Evolutionary conservation across 2,113 vertebrate genomes (phyloP).

Genomic region (Tichodroma muraria): DNA sequence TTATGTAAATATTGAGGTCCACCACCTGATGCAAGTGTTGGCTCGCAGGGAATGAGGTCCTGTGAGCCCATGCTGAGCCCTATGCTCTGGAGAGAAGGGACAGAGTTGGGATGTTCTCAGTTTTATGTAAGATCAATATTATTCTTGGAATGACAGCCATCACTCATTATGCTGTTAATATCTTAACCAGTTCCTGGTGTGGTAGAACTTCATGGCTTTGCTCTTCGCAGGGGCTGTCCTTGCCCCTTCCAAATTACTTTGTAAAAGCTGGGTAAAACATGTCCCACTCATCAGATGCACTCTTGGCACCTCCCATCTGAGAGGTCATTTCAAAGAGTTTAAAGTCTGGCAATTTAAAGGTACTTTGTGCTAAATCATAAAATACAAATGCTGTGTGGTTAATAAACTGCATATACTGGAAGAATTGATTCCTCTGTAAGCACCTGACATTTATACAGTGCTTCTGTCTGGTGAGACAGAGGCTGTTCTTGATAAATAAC

Average conservation of each 20-base stretch:
- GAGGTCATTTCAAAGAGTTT: not conserved
- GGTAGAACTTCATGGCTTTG: not conserved
- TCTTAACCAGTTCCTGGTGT: not conserved
- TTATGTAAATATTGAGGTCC: not conserved
- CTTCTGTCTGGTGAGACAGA: not conserved
- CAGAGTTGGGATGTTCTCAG: not conserved
- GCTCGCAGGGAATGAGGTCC: not conserved
- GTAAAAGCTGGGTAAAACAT: not conserved
- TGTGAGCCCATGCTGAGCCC: not conserved
- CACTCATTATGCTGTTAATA: not conserved
- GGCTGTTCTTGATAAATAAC: slow-evolving; percentile 3
- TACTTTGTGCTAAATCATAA: not conserved
- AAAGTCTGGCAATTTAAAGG: not conserved
- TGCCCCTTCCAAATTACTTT: not conserved
- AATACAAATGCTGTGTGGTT: not conserved
- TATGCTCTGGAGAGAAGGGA: not conserved
- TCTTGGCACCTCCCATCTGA: not conserved
- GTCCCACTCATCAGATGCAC: not conserved
- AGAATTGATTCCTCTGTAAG: not conserved
- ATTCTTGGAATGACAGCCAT: not conserved
- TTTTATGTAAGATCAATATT: not conserved
- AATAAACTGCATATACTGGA: not conserved
- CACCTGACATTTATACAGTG: not conserved
- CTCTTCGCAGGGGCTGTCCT: not conserved
- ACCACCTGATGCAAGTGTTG: not conserved